A percentile compares a stretch with the other conserved stretches of the same genome.
Conservation (phyloP, 1,140 invertebrate genomes). For the Lordiphosa stackelbergi region DNA sequence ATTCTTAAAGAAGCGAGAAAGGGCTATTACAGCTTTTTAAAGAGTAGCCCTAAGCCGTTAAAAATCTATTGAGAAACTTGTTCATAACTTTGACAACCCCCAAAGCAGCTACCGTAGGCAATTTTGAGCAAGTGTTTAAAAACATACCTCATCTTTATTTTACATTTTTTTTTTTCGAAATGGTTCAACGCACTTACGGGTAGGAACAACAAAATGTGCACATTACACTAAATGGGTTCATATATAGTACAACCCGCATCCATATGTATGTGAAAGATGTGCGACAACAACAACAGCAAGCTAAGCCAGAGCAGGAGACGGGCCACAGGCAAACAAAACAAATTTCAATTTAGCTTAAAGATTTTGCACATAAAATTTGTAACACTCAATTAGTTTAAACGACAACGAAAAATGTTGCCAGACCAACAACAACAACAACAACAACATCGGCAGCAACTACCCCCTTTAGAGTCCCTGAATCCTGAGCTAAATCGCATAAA, state of each 20-base stretch:
- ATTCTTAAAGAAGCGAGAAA: no score
- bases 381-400: slow-evolving; percentile 76
- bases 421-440: slow-evolving; percentile 27
- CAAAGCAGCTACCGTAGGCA: slow-evolving; percentile 16
- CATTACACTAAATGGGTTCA: slow-evolving; percentile 71
- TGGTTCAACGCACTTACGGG: slow-evolving; percentile 60
- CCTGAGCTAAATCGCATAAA: slow-evolving; percentile 61
- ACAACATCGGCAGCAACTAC: slow-evolving; percentile 34
- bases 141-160: slow-evolving; percentile 55
- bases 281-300: slow-evolving; percentile 12
- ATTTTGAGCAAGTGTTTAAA: slow-evolving; percentile 26
- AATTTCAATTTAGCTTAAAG: slow-evolving; percentile 75
- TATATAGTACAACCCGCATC: slow-evolving; percentile 52
- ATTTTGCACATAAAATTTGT: slow-evolving; percentile 76
- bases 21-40: no score
- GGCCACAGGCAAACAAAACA: slow-evolving; percentile 55
- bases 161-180: slow-evolving; percentile 22
- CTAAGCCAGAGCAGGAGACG: slow-evolving; percentile 1
- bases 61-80: no score
- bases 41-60: no score
- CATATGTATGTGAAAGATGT: slow-evolving; percentile 63
- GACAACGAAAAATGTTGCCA: slow-evolving; percentile 68
- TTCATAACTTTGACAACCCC: no score
- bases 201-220: slow-evolving; percentile 55
- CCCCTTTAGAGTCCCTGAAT: slow-evolving; percentile 22